phyloP scores from a whole-genome alignment of 2,113 vertebrate species.

The Odontophorus gujanensis region DNA sequence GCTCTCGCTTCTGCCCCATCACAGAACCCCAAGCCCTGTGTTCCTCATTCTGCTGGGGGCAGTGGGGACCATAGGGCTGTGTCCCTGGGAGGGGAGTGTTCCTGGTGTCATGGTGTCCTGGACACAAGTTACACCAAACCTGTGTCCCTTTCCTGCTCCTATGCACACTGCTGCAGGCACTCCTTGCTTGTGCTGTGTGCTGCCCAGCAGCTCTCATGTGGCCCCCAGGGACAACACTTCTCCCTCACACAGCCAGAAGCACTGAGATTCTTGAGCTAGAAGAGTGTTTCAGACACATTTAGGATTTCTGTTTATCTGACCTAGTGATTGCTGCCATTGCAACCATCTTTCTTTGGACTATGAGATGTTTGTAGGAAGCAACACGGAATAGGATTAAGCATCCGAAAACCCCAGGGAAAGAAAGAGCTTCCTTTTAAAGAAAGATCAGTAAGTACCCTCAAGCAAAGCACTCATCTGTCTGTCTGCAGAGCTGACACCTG shows the following conservation, averaged over 20 bases:
- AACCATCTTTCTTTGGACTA: neutral
- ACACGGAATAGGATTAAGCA: neutral
- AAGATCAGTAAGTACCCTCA: neutral
- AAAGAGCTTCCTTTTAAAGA: neutral
- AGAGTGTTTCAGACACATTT: neutral
- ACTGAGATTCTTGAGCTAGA: neutral
- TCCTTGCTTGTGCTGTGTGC: neutral
- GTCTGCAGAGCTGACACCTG: neutral
- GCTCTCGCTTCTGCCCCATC: neutral
- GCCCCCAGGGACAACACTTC: neutral
- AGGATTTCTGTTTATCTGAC: neutral
- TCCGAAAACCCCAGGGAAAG: neutral
- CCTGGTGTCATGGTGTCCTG: neutral
- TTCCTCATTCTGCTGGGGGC: neutral
- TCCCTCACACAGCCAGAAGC: neutral
- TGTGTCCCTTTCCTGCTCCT: neutral
- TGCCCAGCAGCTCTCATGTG: neutral
- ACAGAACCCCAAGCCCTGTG: fast-evolving
- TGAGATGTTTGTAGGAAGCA: neutral
- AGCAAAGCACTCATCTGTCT: neutral
- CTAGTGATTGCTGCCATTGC: neutral
- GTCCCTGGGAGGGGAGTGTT: neutral
- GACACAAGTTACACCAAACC: too few relatives aligned
- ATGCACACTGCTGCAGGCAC: neutral
- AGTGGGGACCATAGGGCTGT: neutral